These are phyloP conservation scores for Leuciscus idus DNA, from an alignment of 2,113 vertebrate genomes.

Conservation along the genomic window DNA sequence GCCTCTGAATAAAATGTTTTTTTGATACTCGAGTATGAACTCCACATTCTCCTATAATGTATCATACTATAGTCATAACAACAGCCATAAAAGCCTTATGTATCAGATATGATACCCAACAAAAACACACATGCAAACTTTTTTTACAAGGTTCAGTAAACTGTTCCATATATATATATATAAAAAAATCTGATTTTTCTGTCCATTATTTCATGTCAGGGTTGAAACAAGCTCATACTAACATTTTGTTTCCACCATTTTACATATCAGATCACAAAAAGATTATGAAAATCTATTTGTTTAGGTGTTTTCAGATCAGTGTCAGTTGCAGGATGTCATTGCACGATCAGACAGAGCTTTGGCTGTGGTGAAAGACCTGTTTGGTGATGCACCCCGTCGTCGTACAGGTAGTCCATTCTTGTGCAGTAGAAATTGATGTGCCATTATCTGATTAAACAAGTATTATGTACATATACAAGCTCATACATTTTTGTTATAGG, in stretches of 20 bases:
- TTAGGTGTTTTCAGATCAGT: slow-evolving; percentile 89
- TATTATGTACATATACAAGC: neutral
- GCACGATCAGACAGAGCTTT: slow-evolving; percentile 84
- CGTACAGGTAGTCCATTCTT: slow-evolving; percentile 78
- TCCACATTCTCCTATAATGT: neutral
- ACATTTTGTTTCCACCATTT: neutral
- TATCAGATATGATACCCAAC: neutral
- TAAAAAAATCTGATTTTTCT: no score
- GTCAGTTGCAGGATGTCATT: slow-evolving; percentile 84
- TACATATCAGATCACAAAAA: neutral
- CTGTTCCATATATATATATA: no score
- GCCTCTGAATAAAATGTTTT: neutral
- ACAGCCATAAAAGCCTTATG: neutral
- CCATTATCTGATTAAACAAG: neutral
- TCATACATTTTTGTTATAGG: slow-evolving; percentile 71
- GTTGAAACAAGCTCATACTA: neutral
- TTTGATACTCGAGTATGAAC: neutral
- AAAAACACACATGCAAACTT: neutral
- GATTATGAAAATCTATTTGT: slow-evolving; percentile 9
- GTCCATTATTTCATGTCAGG: neutral
- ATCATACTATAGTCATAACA: neutral
- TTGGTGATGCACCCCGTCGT: slow-evolving; percentile 82
- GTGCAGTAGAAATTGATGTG: neutral
- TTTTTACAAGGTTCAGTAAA: no score
- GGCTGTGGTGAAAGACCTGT: slow-evolving; percentile 82